A percentile compares a stretch with the other conserved stretches of the same genome.
Conservation (phyloP, 2,113 vertebrate genomes). For the Antechinus stuartii region DNA sequence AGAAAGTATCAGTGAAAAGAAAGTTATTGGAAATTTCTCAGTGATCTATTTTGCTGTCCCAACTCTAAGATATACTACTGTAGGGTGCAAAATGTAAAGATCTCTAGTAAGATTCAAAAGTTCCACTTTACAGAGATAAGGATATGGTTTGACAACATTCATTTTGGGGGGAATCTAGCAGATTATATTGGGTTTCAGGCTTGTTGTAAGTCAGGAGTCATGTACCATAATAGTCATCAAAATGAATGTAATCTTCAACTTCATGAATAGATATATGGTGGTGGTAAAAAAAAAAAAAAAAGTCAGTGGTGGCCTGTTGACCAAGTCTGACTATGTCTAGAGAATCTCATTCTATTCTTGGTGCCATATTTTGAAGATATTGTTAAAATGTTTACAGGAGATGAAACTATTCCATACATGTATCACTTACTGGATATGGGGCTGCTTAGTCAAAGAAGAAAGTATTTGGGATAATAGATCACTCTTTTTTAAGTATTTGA, state of each 20-base stretch:
- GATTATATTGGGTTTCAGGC: background rate
- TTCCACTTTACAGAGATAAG: background rate
- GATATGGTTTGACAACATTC: background rate
- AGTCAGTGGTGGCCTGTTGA: background rate
- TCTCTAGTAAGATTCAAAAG: background rate
- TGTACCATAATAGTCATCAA: background rate
- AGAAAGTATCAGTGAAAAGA: no score
- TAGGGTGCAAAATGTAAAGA: background rate
- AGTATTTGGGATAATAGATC: background rate
- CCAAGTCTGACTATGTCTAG: background rate
- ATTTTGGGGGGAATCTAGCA: background rate
- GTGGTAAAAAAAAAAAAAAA: background rate
- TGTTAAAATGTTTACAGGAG: background rate
- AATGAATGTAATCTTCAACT: background rate
- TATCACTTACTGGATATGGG: background rate
- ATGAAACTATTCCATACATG: background rate
- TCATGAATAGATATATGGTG: background rate
- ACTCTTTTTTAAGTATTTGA: background rate
- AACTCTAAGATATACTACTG: background rate
- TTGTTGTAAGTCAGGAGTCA: background rate
- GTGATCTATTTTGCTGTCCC: background rate
- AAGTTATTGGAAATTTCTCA: background rate
- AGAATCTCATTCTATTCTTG: background rate
- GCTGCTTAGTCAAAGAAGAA: background rate
- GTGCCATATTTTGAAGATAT: background rate